Evolutionary conservation across 2,113 vertebrate species (phyloP).

Genomic region (Colossoma macropomum): DNA sequence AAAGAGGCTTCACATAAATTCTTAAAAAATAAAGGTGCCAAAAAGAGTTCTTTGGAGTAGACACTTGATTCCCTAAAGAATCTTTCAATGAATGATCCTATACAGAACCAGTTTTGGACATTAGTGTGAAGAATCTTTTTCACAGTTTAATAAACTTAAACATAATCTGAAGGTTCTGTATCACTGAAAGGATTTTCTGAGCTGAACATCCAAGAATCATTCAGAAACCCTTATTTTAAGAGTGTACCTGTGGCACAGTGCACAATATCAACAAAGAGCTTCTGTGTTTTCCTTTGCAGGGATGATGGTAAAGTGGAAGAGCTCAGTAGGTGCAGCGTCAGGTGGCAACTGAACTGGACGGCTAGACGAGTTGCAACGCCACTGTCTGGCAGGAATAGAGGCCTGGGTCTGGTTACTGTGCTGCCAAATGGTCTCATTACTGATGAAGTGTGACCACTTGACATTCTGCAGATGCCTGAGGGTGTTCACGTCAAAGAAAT

Average conservation of each 20-base stretch:
- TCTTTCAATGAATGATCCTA: too few species aligned
- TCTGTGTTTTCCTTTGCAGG: neutral
- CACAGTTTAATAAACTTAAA: too few species aligned
- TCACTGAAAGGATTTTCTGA: too few species aligned
- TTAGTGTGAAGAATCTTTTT: too few species aligned
- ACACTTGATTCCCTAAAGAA: too few species aligned
- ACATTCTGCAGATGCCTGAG: constrained; percentile 47
- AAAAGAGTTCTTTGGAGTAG: too few species aligned
- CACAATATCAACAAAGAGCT: neutral
- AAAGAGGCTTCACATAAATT: too few species aligned
- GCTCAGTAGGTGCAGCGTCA: neutral
- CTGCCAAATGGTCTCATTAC: constrained; percentile 34
- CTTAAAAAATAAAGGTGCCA: too few species aligned
- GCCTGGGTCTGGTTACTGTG: constrained; percentile 41
- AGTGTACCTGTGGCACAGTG: neutral
- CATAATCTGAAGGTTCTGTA: too few species aligned
- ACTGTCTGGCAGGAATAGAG: constrained; percentile 31
- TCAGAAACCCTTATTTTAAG: too few species aligned
- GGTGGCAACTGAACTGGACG: constrained; percentile 16
- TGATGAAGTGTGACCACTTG: constrained; percentile 48
- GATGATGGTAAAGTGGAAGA: neutral
- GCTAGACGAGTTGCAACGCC: constrained; percentile 25
- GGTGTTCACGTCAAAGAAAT: constrained; percentile 53
- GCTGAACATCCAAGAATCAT: too few species aligned
- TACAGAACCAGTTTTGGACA: too few species aligned